A percentile compares a stretch with the other conserved stretches of the same genome.
phyloP scores from a whole-genome alignment of 2,113 vertebrate genomes.

The Gavialis gangeticus region DNA sequence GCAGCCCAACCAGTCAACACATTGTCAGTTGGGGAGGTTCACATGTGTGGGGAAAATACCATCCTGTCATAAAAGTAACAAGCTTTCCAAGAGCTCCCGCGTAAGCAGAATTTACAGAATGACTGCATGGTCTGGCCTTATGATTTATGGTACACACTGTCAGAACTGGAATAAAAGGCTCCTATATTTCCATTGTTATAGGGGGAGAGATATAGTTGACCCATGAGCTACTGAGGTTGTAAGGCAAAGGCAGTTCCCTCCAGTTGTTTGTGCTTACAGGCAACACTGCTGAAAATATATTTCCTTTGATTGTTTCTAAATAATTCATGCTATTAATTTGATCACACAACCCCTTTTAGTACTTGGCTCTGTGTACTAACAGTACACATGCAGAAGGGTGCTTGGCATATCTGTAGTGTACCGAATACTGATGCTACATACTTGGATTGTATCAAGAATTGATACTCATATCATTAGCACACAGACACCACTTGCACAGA shows the following conservation, averaged over 20 bases:
- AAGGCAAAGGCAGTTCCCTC: constrained; percentile 67
- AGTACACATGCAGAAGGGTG: constrained; percentile 55
- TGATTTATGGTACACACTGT: constrained; percentile 36
- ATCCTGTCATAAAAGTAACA: background rate
- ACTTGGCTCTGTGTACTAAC: constrained; percentile 59
- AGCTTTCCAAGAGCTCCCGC: background rate
- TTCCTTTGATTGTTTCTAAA: constrained; percentile 77
- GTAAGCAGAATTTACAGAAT: background rate
- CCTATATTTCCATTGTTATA: constrained; percentile 33
- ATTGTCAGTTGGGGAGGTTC: background rate
- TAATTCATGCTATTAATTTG: constrained; percentile 76
- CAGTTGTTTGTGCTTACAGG: constrained; percentile 69
- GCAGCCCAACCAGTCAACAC: background rate
- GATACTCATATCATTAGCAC: constrained; percentile 1
- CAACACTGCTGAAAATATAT: constrained; percentile 61
- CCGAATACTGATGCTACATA: constrained; percentile 44
- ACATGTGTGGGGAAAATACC: background rate
- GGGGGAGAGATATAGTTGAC: constrained; percentile 60
- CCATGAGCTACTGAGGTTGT: constrained; percentile 68
- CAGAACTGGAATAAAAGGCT: constrained; percentile 49
- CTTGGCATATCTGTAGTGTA: background rate
- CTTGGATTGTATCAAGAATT: constrained; percentile 47
- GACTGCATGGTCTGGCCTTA: constrained; percentile 11
- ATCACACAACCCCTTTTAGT: constrained; percentile 62
- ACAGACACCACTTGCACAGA: background rate